Base-by-base conservation (phyloP, 2,888 invertebrate species). In the Fissipunctia ypsillon region DNA sequence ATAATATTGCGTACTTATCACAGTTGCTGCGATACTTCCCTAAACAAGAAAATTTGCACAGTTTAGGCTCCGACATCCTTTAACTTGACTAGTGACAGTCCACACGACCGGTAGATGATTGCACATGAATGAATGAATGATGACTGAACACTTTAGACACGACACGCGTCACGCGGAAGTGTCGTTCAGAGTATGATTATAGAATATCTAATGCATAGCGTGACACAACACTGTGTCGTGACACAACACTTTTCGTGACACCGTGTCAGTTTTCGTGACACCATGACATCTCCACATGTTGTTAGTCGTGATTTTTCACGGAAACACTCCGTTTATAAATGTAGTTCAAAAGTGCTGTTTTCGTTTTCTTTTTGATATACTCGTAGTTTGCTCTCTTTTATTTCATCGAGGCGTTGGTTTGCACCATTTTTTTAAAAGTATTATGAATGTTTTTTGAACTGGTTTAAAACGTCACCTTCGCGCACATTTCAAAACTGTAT, bases 161-260 rank as follows among this genome's bases (percentile, higher is more conserved):
- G 43, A n/a, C 41, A 63, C 56, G 25, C n/a, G 35, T 25, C 73
- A 64, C 60, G 43, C 60, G 38, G 70, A 78, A 68, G 59, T 72
- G 54, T 73, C 69, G 50, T 83, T 68, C 54, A 66, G 43, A 65
- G 6, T 54, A 63, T 71, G 60, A 83, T 73, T 73, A n/a, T n/a
- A 74, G 28, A 73, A 60, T 81, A 56, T 73, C 9, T 69, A 50
- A 31, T 22, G 41, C 16, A n/a, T 71, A 31, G 70, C 80, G 73
- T 77, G 75, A 71, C 71, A 63, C 16, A n/a, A 22, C 41, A 43
- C 64, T 14, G 52, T 64, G 28, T 68, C 64, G 63, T 69, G 54
- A 45, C 54, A 68, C 38, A 50, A 45, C 54, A 68, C 38, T 69
- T 56, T 43, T 14, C 69, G 54, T 81, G 77, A 65, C 67, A 71